Conservation (phyloP, 1,140 invertebrate genomes). For the Nixonia krombeini region DNA sequence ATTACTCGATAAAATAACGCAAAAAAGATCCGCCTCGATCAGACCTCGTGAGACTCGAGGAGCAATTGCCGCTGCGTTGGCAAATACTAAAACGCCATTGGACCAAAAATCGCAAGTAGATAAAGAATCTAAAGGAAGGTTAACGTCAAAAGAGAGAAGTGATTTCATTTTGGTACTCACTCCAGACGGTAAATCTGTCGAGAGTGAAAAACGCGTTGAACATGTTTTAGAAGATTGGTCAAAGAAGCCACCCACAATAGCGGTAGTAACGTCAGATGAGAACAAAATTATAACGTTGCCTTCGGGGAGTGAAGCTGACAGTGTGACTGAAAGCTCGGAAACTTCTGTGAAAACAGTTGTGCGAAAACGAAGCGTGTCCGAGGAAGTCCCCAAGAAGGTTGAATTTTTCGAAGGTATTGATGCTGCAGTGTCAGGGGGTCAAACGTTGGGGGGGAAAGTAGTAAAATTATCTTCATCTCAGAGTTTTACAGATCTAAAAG, state of each 20-base stretch:
- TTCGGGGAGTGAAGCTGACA: constrained; percentile 76
- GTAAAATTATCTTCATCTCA: constrained; percentile 73
- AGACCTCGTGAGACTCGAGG: constrained; percentile 77
- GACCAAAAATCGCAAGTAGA: neutral
- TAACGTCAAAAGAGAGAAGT: constrained; percentile 55
- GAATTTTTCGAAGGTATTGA: constrained; percentile 83
- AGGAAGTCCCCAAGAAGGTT: constrained; percentile 80
- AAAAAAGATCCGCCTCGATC: constrained; percentile 70
- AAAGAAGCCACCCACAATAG: constrained; percentile 50
- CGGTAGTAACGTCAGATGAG: constrained; percentile 51
- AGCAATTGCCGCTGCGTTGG: constrained; percentile 73
- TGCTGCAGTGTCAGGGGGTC: constrained; percentile 52
- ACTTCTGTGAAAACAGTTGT: constrained; percentile 79
- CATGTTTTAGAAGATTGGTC: constrained; percentile 70
- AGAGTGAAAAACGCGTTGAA: constrained; percentile 64
- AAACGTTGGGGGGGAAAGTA: neutral
- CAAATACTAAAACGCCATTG: constrained; percentile 56
- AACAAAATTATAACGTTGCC: constrained; percentile 51
- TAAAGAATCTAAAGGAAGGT: neutral
- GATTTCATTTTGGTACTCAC: constrained; percentile 73
- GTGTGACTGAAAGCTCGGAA: constrained; percentile 77
- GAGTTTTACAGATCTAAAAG: constrained; percentile 82
- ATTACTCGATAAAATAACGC: constrained; percentile 76
- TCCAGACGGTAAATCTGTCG: constrained; percentile 59
- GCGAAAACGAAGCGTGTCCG: constrained; percentile 63